Evolutionary conservation across 1,140 invertebrate species (phyloP), one percentile per base, ranked within the genome.

Genomic region (Galleria mellonella): DNA sequence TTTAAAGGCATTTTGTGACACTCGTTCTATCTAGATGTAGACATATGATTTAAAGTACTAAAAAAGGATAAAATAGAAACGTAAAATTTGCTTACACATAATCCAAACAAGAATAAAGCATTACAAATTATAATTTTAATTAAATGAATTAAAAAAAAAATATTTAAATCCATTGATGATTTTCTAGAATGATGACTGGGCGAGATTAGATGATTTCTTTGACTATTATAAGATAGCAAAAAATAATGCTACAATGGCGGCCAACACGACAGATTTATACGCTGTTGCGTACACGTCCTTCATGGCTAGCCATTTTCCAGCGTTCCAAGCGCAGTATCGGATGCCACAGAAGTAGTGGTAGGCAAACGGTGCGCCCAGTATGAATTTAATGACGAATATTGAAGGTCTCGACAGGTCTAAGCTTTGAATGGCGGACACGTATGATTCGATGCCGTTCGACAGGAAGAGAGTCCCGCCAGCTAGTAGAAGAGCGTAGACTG

Each of bases 381-480:
- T 31, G 0, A 75, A 12, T 32, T 79, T 83, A 4, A 73, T 39
- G 0, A 71, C 0, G 2, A 83, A 44, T 8, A 72, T 53, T 0
- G 43, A 39, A 0, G 55, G 29, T 6, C 47, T 32, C 1, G 61
- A 62, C 3, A 83, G 30, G 15, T 77, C 63, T 5, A 83, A 33
- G 15, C 75, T 77, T 37, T 82, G 77, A 9, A 82, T 77, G 30
- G 77, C 68, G 1, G 65, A 71, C 0, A 79, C 75, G 28, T 72
- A 74, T 0, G 72, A 64, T 32, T 77, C 72, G 0, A 77, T 46
- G 0, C 78, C 78, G 30, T 79, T 71, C 0, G 75, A 55, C 1
- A 83, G 47, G 27, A 79, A 71, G 28, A 83, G 31, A 0, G 72
- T 40, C 0, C 73, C 75, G 0, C 43, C 43, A 0, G 72, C 47